A percentile compares a stretch with the other conserved stretches of the same genome.
These are phyloP conservation scores for Drosophila rufa DNA, from an alignment of 1,140 invertebrate species.

Conservation along the genomic window DNA sequence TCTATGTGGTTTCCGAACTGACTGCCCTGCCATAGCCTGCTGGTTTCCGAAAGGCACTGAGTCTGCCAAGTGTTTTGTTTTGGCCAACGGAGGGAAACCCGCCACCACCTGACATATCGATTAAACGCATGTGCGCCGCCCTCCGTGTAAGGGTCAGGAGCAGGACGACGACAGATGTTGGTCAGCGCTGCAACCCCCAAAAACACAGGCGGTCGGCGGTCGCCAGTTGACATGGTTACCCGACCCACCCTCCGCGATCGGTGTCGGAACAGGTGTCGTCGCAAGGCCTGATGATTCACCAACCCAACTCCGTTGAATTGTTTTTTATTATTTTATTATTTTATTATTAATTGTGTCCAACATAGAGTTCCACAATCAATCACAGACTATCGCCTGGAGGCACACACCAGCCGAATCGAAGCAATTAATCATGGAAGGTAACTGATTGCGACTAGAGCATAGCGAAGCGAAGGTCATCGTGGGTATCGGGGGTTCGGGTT, in stretches of 20 bases:
- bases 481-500: slow-evolving; percentile 37
- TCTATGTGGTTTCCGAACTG: slow-evolving; percentile 37
- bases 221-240: slow-evolving; percentile 63
- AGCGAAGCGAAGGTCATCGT: slow-evolving; percentile 32
- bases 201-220: slow-evolving; percentile 10
- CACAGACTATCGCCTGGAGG: slow-evolving; percentile 20
- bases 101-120: slow-evolving; percentile 37
- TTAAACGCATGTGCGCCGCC: slow-evolving; percentile 42
- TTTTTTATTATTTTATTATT: slow-evolving; percentile 12
- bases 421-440: slow-evolving; percentile 50
- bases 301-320: slow-evolving; percentile 5
- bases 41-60: slow-evolving; percentile 32
- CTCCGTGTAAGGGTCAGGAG: slow-evolving; percentile 35
- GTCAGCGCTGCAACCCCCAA: slow-evolving; percentile 65
- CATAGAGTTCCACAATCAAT: slow-evolving; percentile 35
- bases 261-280: slow-evolving; percentile 17
- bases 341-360: slow-evolving; percentile 36
- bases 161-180: slow-evolving; percentile 60
- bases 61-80: slow-evolving; percentile 15
- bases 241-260: slow-evolving; percentile 12
- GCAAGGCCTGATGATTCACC: slow-evolving; percentile 17
- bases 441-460: slow-evolving; percentile 49
- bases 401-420: slow-evolving; percentile 19
- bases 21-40: slow-evolving; percentile 67
- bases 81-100: slow-evolving; percentile 18